Evolutionary conservation across 2,797 vertebrate genomes (phyloP), one percentile per base, ranked within the genome.

Genomic region (Nannoperca australis): DNA sequence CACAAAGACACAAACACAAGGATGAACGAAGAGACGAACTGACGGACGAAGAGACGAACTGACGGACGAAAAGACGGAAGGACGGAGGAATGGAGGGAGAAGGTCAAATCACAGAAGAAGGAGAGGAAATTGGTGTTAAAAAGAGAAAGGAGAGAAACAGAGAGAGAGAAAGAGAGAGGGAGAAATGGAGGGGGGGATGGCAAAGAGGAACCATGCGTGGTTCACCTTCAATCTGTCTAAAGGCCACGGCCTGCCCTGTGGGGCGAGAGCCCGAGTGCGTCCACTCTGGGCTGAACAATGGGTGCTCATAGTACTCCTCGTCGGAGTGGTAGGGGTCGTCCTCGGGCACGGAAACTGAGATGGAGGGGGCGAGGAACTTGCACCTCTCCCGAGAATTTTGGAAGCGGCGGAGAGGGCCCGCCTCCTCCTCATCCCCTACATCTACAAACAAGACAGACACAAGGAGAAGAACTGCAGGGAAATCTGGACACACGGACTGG

Each of bases 231-330:
- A 97, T 96, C 95, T 92, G 96, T 95, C 95, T 96, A 96, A 97
- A 97, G 91, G 96, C 95, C 96, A 95, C 94, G 79, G 93, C 95
- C 94, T 96, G 94, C 96, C 94, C 96, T 91, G 95, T 94, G 94
- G 96, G 95, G 91, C 69, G 93, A 88, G 93, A 94, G 94, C 95
- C 95, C 93, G 96, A 96, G 95, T 96, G 93, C 92, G 95, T 94
- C 97, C 97, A 97, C 94, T 97, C 96, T 4, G 96, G 97, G 96
- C 96, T 97, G 97, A 98, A 98, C 96, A 98, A 96, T 94, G 96
- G 97, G 90, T 97, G 97, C 78, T 97, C 96, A 98, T 95, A 97
- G 96, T 96, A 97, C 94, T 98, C 97, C 95, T 98, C 96, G 91
- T 97, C 96, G 50, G 95, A 98, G 96, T 95, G 95, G 97, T 93